These are phyloP conservation scores for Tenualosa thibaudeaui DNA, from an alignment of 2,797 vertebrate genomes.

Conservation along the genomic window DNA sequence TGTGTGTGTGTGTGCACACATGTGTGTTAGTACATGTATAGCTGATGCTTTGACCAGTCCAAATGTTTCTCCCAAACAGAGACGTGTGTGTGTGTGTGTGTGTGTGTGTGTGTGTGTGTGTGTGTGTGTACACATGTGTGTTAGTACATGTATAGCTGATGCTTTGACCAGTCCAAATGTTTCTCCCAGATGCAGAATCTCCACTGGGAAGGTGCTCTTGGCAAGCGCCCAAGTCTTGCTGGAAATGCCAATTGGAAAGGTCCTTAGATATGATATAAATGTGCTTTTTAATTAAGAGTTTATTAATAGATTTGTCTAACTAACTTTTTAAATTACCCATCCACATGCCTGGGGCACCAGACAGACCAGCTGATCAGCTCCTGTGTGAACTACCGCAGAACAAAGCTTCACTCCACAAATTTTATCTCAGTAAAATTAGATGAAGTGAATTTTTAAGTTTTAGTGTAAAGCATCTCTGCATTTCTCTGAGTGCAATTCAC, in stretches of 20 bases:
- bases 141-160: no score
- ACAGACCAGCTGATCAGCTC: constrained; percentile 74
- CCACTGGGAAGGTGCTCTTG: constrained; percentile 67
- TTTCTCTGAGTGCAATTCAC: no score
- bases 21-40: no score
- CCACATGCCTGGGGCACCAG: constrained; percentile 73
- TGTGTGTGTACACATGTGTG: no score
- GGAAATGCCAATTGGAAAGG: constrained; percentile 78
- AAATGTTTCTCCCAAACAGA: no score
- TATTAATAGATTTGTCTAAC: constrained; percentile 80
- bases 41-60: no score
- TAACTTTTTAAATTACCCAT: constrained; percentile 77
- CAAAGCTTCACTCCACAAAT: constrained; percentile 73
- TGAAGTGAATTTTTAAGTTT: not conserved
- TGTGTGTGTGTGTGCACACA: no score
- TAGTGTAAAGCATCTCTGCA: not conserved
- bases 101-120: no score
- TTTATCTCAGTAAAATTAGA: constrained; percentile 49
- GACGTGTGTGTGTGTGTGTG: no score
- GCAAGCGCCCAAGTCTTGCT: constrained; percentile 74
- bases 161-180: not conserved
- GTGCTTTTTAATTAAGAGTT: constrained; percentile 82
- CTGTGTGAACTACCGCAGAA: constrained; percentile 73
- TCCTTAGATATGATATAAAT: constrained; percentile 80
- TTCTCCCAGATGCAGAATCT: not conserved